phyloP scores from a whole-genome alignment of 2,888 invertebrate genomes.

The Acleris emargana region DNA sequence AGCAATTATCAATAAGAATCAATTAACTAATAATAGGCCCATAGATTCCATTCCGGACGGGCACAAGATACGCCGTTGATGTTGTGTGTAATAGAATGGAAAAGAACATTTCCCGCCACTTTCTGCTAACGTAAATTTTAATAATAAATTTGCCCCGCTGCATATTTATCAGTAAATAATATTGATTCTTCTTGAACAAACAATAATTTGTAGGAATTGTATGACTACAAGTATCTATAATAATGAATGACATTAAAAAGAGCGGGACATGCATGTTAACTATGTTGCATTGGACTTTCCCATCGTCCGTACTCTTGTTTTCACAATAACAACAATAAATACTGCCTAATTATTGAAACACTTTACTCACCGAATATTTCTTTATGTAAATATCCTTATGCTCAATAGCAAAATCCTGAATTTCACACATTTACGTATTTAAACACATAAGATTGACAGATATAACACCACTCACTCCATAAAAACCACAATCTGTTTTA shows the following conservation, averaged over 20 bases:
- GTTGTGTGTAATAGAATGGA: slow-evolving; percentile 9
- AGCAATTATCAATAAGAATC: background rate
- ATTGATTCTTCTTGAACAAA: background rate
- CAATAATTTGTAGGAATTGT: slow-evolving; percentile 8
- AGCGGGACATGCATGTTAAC: slow-evolving; percentile 76
- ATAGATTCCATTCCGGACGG: slow-evolving; percentile 1
- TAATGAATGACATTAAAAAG: slow-evolving; percentile 76
- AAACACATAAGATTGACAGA: slow-evolving; percentile 80
- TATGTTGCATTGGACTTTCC: slow-evolving; percentile 68
- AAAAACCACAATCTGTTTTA: slow-evolving; percentile 81
- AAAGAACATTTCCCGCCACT: slow-evolving; percentile 68
- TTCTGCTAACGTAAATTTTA: slow-evolving; percentile 40
- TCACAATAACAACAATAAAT: slow-evolving; percentile 50
- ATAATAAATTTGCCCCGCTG: background rate
- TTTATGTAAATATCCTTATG: slow-evolving; percentile 86
- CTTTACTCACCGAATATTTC: slow-evolving; percentile 87
- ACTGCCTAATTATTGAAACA: slow-evolving; percentile 40
- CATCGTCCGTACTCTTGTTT: slow-evolving; percentile 64
- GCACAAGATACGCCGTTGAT: slow-evolving; percentile 1
- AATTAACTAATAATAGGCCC: background rate
- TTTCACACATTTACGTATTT: slow-evolving; percentile 86
- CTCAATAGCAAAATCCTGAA: slow-evolving; percentile 87
- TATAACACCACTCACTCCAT: slow-evolving; percentile 82
- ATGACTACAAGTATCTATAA: slow-evolving; percentile 24
- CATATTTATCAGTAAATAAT: background rate